Evolutionary conservation across 2,888 invertebrate species (phyloP).

Genomic region (Allygus modestus): DNA sequence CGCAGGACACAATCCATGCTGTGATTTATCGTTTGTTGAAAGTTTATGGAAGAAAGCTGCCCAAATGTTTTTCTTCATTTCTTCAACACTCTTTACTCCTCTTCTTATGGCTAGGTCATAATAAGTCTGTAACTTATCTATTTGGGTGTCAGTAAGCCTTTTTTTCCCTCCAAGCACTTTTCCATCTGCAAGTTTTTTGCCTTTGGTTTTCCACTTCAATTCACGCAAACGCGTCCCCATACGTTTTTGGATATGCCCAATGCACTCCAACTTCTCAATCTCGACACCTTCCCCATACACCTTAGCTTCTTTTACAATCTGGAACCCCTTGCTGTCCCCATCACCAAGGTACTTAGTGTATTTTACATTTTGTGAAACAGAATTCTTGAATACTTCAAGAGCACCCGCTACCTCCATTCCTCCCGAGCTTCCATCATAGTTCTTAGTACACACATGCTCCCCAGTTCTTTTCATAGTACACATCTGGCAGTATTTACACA

Average conservation of each 20-base stretch:
- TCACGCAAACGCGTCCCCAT: slow-evolving; percentile 1
- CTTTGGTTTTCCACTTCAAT: neutral
- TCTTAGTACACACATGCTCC: neutral
- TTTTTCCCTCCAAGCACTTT: neutral
- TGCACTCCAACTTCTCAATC: slow-evolving; percentile 52
- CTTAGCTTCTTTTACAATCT: neutral
- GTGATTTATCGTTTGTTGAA: neutral
- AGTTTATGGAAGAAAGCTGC: slow-evolving; percentile 13
- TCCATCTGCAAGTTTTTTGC: neutral
- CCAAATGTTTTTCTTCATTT: slow-evolving; percentile 15
- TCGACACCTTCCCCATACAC: neutral
- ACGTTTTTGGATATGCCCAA: slow-evolving; percentile 58
- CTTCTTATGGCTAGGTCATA: slow-evolving; percentile 46
- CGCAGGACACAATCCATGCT: neutral
- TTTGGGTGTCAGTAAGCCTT: neutral
- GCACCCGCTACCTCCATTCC: slow-evolving; percentile 29
- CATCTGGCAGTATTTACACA: slow-evolving; percentile 15
- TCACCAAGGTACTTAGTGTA: slow-evolving; percentile 36
- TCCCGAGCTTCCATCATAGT: neutral
- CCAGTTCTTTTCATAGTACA: neutral
- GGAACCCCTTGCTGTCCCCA: slow-evolving; percentile 21
- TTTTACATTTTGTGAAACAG: neutral
- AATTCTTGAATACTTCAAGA: neutral
- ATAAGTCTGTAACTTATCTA: slow-evolving; percentile 10
- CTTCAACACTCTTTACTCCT: neutral